Evolutionary conservation across 1,140 invertebrate species (phyloP).

Genomic region (Gryllus bimaculatus): DNA sequence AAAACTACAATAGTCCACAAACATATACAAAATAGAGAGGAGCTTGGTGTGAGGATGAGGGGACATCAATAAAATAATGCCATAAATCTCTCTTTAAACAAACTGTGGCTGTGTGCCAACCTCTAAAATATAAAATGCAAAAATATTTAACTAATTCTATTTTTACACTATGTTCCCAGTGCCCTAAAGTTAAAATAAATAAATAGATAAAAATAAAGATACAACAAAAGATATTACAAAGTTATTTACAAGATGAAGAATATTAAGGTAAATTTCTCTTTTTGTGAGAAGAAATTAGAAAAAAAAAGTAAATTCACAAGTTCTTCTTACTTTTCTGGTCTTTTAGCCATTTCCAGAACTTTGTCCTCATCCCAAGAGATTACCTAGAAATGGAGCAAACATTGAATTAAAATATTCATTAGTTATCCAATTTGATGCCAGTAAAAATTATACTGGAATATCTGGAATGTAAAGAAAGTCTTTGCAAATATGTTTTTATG

Average conservation of each 20-base stretch:
- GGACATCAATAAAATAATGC: neutral
- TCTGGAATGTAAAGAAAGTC: no score
- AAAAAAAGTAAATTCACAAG: constrained; percentile 26
- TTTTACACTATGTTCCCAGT: no score
- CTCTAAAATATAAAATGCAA: neutral
- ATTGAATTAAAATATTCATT: constrained; percentile 9
- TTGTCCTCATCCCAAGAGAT: constrained; percentile 90
- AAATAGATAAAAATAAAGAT: no score
- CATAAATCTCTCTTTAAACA: neutral
- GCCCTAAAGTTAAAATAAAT: no score
- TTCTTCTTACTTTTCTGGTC: constrained; percentile 85
- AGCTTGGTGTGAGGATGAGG: neutral
- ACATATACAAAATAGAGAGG: neutral
- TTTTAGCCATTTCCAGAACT: constrained; percentile 89
- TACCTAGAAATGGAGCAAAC: constrained; percentile 61
- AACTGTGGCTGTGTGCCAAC: neutral
- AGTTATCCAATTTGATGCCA: neutral
- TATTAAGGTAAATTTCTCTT: neutral
- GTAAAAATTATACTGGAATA: no score
- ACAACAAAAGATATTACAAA: neutral
- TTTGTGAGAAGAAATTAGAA: neutral
- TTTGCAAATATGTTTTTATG: no score
- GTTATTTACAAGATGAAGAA: neutral
- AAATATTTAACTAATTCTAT: neutral
- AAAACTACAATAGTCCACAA: neutral